Conservation (phyloP, 2,113 vertebrate species). For the Myotis brandtii region DNA sequence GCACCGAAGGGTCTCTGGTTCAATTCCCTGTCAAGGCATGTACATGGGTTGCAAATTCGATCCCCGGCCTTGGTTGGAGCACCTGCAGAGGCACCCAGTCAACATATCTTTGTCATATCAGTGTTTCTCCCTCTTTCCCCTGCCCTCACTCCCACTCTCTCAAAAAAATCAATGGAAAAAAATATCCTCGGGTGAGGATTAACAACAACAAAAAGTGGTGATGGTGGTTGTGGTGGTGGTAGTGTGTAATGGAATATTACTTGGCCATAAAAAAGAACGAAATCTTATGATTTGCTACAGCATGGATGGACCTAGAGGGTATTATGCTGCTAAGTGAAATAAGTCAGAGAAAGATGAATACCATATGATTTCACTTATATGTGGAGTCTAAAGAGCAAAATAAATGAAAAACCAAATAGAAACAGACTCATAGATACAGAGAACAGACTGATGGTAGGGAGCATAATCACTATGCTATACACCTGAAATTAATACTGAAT, state of each 20-base stretch:
- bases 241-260: neutral
- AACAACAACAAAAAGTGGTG: too few relatives aligned
- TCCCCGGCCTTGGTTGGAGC: too few relatives aligned
- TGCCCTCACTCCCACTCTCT: neutral
- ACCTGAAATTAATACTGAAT: neutral
- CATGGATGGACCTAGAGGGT: neutral
- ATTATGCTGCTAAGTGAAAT: neutral
- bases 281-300: neutral
- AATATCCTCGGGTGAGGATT: too few relatives aligned
- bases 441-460: neutral
- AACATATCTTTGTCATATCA: neutral
- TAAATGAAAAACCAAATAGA: neutral
- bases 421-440: neutral
- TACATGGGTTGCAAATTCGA: neutral
- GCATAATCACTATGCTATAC: neutral
- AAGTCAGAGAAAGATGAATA: neutral
- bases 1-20: neutral
- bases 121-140: neutral
- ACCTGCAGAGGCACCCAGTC: too few relatives aligned
- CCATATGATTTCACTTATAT: neutral
- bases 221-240: neutral
- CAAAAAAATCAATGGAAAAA: neutral
- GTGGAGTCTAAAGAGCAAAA: neutral
- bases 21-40: neutral
- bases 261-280: neutral